phyloP scores from a whole-genome alignment of 1,140 invertebrate species.

The Galendromus occidentalis region DNA sequence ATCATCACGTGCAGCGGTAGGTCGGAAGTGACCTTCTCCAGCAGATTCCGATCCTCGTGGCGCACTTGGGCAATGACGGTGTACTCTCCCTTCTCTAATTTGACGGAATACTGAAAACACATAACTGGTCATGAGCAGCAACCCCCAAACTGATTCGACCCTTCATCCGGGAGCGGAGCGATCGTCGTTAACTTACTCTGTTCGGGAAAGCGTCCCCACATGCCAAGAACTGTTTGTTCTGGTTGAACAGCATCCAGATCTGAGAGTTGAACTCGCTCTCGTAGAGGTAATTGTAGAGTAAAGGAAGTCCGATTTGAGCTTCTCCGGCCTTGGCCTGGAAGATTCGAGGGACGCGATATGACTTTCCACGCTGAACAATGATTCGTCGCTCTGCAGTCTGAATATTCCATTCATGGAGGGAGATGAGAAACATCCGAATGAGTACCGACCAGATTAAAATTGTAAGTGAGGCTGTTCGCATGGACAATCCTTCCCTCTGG shows the following conservation, averaged over 20 bases:
- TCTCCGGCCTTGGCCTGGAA: slow-evolving; percentile 48
- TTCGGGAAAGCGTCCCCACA: slow-evolving; percentile 70
- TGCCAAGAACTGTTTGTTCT: slow-evolving; percentile 65
- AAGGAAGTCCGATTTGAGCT: slow-evolving; percentile 49
- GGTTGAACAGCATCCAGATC: slow-evolving; percentile 84
- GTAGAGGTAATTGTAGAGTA: slow-evolving; percentile 68
- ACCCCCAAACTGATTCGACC: too few relatives aligned
- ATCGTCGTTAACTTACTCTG: slow-evolving; percentile 48
- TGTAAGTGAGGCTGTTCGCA: slow-evolving; percentile 64
- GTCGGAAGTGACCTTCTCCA: slow-evolving; percentile 54
- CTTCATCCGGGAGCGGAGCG: too few relatives aligned
- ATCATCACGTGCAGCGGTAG: slow-evolving; percentile 50
- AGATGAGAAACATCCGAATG: too few relatives aligned
- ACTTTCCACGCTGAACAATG: too few relatives aligned
- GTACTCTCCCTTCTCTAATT: slow-evolving; percentile 91
- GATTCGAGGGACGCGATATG: not conserved
- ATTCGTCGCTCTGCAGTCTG: too few relatives aligned
- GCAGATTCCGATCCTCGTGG: slow-evolving; percentile 60
- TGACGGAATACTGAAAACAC: slow-evolving; percentile 48
- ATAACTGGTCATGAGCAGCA: slow-evolving; percentile 14
- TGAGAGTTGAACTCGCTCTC: slow-evolving; percentile 87
- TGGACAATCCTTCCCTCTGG: slow-evolving; percentile 69
- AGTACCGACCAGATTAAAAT: slow-evolving; percentile 43
- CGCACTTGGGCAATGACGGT: slow-evolving; percentile 59
- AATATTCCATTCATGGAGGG: too few relatives aligned